phyloP scores from a whole-genome alignment of 2,113 vertebrate genomes.

The Malurus alboscapulatus region DNA sequence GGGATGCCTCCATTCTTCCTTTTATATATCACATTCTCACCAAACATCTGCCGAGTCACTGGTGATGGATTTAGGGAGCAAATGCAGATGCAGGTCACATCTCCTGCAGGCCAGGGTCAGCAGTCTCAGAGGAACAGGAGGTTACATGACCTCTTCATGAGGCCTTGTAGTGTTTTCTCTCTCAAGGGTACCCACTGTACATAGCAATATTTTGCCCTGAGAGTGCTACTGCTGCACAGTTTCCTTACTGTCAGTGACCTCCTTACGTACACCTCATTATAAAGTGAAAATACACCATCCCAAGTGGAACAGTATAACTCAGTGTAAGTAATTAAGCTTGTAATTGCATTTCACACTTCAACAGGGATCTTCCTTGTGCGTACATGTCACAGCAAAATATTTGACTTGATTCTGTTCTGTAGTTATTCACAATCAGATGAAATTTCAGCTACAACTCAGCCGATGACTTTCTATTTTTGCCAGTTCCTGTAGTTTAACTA shows the following conservation, averaged over 20 bases:
- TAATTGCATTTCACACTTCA: not conserved
- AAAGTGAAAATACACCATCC: not conserved
- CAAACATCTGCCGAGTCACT: slow-evolving; percentile 13
- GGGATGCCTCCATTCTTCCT: slow-evolving; percentile 8
- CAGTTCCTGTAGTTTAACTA: not conserved
- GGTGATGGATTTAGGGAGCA: not conserved
- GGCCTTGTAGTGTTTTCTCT: not conserved
- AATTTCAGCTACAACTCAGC: not conserved
- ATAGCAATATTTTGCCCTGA: not conserved
- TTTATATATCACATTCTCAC: not conserved
- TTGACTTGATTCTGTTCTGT: not conserved
- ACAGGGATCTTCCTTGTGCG: not conserved
- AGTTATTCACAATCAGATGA: not conserved
- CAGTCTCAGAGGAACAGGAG: not conserved
- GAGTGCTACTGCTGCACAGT: not conserved
- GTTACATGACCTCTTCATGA: accelerated
- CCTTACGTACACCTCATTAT: not conserved
- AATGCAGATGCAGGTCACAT: not conserved
- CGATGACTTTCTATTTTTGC: not conserved
- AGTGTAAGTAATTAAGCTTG: not conserved
- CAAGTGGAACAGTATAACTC: not conserved
- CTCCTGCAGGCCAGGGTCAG: not conserved
- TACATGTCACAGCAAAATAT: not conserved
- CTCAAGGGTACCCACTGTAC: not conserved
- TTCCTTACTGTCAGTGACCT: not conserved